Evolutionary conservation across 2,113 vertebrate genomes (phyloP), one percentile per base, ranked within the genome.

Genomic region (Serinus canaria): DNA sequence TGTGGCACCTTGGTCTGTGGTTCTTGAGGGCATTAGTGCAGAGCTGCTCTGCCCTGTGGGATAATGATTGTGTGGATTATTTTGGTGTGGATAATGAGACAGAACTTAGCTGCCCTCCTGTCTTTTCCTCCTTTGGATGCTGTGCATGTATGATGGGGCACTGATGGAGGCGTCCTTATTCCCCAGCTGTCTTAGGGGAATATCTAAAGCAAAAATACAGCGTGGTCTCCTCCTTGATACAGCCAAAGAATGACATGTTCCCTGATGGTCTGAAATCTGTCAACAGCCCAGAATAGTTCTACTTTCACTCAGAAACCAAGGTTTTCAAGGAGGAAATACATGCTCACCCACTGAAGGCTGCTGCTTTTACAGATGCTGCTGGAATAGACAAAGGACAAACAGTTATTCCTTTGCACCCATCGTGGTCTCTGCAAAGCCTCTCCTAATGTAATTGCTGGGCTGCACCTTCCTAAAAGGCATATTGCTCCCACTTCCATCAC

Each of bases 211-310:
- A 1, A 86, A 94, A 85, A 80, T 62, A 56, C 11, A 72, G 17
- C 43, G 52, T 80, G 63, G 37, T 85, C 30, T 78, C 75, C 79
- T 95, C 88, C 82, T 85, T 82, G 63, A 37, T 28, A 63, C 19
- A 80, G 58, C 41, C 49, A 68, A 73, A 52, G 79, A 73, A 86
- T 85, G 58, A 62, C 66, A 79, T 52, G 49, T 93, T 94, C 79
- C 69, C 79, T 86, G 72, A 53, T 76, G 53, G 28, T 92, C 67
- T 88, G 53, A 92, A 90, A 95, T 86, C 89, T 90, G 89, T 64
- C 2, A 6, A 58, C 68, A 86, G 31, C 44, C 24, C 53, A 76
- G 70, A 90, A 64, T 35, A 66, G 33, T 73, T 64, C 59, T 80
- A 31, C 58, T 80, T 95, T 69, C 83, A 66, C 63, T 83, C 67